Conservation (phyloP, 2,113 vertebrate species). For the Petrocephalus microphthalmus region DNA sequence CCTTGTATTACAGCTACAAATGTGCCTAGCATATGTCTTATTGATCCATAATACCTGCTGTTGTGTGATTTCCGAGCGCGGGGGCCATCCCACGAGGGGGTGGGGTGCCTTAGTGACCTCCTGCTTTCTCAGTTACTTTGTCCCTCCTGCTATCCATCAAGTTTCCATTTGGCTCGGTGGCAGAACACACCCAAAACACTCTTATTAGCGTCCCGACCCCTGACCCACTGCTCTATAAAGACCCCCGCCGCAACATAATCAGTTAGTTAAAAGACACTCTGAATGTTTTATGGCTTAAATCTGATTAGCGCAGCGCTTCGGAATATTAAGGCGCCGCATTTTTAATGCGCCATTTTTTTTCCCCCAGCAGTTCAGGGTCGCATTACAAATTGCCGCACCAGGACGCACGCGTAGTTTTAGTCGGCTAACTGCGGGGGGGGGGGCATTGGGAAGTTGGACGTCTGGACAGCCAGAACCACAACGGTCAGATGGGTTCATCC, state of each 20-base stretch:
- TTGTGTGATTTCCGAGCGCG: conserved; percentile 58
- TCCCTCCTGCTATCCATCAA: conserved; percentile 93
- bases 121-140: conserved; percentile 70
- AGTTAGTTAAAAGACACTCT: conserved; percentile 61
- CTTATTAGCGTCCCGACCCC: conserved; percentile 93
- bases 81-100: conserved; percentile 69
- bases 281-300: conserved; percentile 62
- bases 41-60: conserved; percentile 75
- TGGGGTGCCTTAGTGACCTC: conserved; percentile 75
- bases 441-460: neutral
- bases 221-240: conserved; percentile 75
- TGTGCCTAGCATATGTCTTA: conserved; percentile 76
- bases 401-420: neutral
- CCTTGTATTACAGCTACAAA: conserved; percentile 69
- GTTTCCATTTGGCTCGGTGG: conserved; percentile 98
- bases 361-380: neutral
- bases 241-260: conserved; percentile 68
- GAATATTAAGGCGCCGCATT: conserved; percentile 16
- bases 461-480: neutral
- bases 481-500: neutral
- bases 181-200: conserved; percentile 98
- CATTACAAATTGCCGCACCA: neutral
- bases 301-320: conserved; percentile 42
- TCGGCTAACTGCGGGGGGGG: neutral
- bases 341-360: neutral